These are phyloP conservation scores for Amphiprion clarkii DNA, from an alignment of 2,797 vertebrate species.

Conservation along the genomic window DNA sequence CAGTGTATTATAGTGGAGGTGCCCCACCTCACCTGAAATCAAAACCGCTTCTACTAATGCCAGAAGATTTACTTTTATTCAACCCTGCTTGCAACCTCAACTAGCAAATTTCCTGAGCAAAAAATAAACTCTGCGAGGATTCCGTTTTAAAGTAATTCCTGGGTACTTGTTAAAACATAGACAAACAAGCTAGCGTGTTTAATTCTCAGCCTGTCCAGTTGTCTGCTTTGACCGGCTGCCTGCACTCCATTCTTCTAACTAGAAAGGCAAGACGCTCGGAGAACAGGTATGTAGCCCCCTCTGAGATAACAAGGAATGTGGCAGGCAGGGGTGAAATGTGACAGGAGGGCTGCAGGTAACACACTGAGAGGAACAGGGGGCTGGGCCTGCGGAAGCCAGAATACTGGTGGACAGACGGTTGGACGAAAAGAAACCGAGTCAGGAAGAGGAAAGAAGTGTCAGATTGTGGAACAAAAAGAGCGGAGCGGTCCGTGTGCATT, in stretches of 20 bases:
- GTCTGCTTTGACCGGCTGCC: conserved; percentile 44
- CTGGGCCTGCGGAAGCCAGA: conserved; percentile 28
- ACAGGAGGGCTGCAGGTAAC: conserved; percentile 84
- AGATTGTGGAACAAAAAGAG: conserved; percentile 29
- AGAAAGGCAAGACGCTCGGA: conserved; percentile 42
- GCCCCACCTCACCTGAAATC: background rate
- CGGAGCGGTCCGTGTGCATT: background rate
- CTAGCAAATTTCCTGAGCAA: background rate
- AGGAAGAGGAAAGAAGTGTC: conserved; percentile 9
- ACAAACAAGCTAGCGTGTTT: conserved; percentile 20
- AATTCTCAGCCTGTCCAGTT: background rate
- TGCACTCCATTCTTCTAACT: conserved; percentile 20
- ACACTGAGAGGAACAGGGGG: conserved; percentile 59
- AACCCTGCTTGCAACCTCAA: background rate
- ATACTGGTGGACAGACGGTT: conserved; percentile 9
- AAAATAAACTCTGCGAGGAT: too few relatives aligned
- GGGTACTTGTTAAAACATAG: conserved; percentile 9
- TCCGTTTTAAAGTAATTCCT: background rate
- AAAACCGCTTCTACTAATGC: background rate
- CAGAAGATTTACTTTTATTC: background rate
- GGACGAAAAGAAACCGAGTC: conserved; percentile 2
- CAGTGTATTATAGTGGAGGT: background rate
- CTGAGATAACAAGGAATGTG: conserved; percentile 84
- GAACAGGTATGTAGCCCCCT: conserved; percentile 74
- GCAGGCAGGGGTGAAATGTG: conserved; percentile 85